Base-by-base conservation (phyloP, 2,888 invertebrate genomes). In the Andrena camellia region DNA sequence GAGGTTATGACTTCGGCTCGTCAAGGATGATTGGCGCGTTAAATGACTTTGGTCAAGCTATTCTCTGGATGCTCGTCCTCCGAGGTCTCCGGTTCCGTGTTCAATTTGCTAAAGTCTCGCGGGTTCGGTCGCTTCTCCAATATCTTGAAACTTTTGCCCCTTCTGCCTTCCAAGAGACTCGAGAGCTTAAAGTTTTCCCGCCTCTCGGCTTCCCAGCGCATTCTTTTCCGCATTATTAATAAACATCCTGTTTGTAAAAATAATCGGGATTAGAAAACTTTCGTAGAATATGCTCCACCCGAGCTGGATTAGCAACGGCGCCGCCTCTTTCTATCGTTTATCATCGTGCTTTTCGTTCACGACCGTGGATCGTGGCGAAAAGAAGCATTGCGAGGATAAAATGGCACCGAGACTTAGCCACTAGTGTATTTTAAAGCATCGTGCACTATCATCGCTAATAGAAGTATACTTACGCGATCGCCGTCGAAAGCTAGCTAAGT, bases 141-240 rank as follows among this genome's bases (percentile, higher is more conserved):
- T 67, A 92, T 90, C 64, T 92, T 92, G 93, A 97, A 97, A 23
- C 95, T 95, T 79, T 94, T 94, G 94, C 94, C 31, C 76, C 93
- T 92, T 70, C 96, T 94, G 52, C 95, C 93, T 85, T 96, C 96
- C 77, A 97, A 93, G 84, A 97, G 93, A 26, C 96, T 95, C 0
- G 96, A 96, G 48, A 97, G 93, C 91, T 96, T 96, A 93, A 97
- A 96, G 91, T 92, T 93, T 80, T 94, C 93, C 35, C 91, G 92
- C 67, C 90, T 91, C 62, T 94, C 93, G 6, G 89, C 88, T 91
- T 93, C 93, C 86, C 91, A 91, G 50, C 88, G 86, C 89, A 92
- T 91, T 88, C 90, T 90, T 64, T 87, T 92, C n/a, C 91, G 90
- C 77, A 91, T 88, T 74, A 92, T 91, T 81, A 93, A 88, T 83